Evolutionary conservation across 2,888 invertebrate species (phyloP).

Genomic region (Cephalotes varians): DNA sequence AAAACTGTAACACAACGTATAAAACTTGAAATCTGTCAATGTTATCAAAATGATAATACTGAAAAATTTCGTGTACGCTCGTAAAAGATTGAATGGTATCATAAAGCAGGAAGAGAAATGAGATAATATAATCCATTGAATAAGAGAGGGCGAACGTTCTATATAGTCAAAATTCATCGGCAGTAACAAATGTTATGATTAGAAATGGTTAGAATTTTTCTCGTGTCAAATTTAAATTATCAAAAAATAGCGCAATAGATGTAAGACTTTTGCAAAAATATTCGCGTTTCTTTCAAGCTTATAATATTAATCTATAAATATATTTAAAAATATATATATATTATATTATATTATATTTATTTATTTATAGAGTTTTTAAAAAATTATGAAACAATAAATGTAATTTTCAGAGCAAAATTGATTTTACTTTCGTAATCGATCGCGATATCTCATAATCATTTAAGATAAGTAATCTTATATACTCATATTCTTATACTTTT

Average conservation of each 20-base stretch:
- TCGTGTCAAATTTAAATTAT: not conserved
- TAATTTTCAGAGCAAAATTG: not conserved
- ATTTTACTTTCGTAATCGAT: not conserved
- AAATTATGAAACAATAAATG: not conserved
- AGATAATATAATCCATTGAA: not conserved
- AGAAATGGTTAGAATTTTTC: not conserved
- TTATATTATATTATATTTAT: not conserved
- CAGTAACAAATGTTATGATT: not conserved
- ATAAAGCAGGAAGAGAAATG: not conserved
- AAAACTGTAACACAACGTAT: not conserved
- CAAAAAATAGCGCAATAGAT: not conserved
- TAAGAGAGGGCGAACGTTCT: not conserved
- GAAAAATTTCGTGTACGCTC: not conserved
- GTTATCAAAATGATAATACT: not conserved
- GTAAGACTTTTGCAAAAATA: not conserved
- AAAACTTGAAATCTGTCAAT: not conserved
- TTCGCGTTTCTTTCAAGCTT: not conserved
- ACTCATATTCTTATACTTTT: no score
- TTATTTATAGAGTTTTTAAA: no score
- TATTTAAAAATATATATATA: not conserved
- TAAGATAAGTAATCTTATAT: not conserved
- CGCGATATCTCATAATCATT: not conserved
- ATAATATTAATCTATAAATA: not conserved
- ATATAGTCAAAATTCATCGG: not conserved
- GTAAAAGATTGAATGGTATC: not conserved